Evolutionary conservation across 2,113 vertebrate genomes (phyloP), one percentile per base, ranked within the genome.

Genomic region (Eidolon helvum): DNA sequence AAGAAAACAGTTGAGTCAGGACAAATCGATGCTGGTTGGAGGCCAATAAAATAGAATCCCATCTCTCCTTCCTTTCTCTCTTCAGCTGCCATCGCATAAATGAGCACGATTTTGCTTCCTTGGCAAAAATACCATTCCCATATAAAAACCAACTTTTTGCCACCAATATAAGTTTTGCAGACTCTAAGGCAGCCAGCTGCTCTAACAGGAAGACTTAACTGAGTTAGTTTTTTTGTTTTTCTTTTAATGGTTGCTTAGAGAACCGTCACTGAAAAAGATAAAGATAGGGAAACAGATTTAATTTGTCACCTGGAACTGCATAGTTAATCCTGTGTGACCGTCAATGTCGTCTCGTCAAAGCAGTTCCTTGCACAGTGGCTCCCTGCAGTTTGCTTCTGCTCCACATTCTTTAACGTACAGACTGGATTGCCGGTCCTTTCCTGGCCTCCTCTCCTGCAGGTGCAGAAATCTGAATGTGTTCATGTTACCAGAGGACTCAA

Each of bases 1-100:
- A 55, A 66, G 50, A 79, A 97, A 96, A 77, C 66, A 83, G 33
- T 88, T 18, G 87, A 59, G 87, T 57, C 79, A 77, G 65, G 4
- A 0, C 45, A 55, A 79, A 28, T 15, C 11, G 71, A 68, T 30
- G 72, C 84, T 53, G 28, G 33, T 0, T 10, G 66, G 18, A 14
- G 77, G 68, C 89, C 86, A 53, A 19, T 24, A 57, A 69, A 35
- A 35, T 2, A 43, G 57, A 72, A 35, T 40, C 30, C 78, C 55
- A n/a, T 11, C 48, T 28, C 74, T 24, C 2, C 7, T n/a, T 43
- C 53, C 59, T 89, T 69, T 28, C 55, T 38, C 30, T 35, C 30
- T 38, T 1, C 0, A 21, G 28, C 90, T 1, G 0, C 90, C 28
- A 6, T 6, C 22, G 40, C 10, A 3, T 6, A 38, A 66, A 30